A percentile compares a stretch with the other conserved stretches of the same genome.
These are phyloP conservation scores for Stomorhina lunata DNA, from an alignment of 2,888 invertebrate genomes.

Conservation along the genomic window DNA sequence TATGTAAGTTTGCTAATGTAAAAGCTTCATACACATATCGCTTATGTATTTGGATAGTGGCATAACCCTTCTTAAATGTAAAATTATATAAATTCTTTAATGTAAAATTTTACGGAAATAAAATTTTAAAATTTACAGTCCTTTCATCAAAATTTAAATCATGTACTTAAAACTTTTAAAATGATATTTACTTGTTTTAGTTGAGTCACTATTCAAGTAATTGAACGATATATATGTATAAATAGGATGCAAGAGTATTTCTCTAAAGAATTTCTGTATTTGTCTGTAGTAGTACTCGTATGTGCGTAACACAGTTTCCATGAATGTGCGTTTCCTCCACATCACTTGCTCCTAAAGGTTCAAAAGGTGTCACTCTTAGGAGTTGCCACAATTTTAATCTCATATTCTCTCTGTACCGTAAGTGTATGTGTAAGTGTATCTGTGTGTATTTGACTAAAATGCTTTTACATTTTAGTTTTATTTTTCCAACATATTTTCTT, in stretches of 20 bases:
- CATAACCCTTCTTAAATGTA: too few relatives aligned
- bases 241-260: background rate
- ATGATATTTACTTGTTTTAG: too few relatives aligned
- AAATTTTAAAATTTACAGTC: too few relatives aligned
- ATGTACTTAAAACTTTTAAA: too few relatives aligned
- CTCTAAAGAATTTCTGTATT: background rate
- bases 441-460: conserved; percentile 51
- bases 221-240: background rate
- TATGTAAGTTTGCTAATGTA: too few relatives aligned
- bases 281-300: too few relatives aligned
- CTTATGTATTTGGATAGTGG: too few relatives aligned
- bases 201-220: background rate
- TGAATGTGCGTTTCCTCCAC: background rate
- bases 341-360: conserved; percentile 24
- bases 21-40: too few relatives aligned
- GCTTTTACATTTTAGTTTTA: conserved; percentile 36
- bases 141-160: too few relatives aligned
- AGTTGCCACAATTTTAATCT: conserved; percentile 62
- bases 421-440: too few relatives aligned
- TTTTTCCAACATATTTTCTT: background rate
- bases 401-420: conserved; percentile 36
- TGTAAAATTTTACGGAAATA: too few relatives aligned
- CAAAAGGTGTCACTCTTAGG: conserved; percentile 58
- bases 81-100: too few relatives aligned
- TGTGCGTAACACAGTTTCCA: background rate